Evolutionary conservation across 2,113 vertebrate genomes (phyloP), one percentile per base, ranked within the genome.

Genomic region (Pelmatolapia mariae): DNA sequence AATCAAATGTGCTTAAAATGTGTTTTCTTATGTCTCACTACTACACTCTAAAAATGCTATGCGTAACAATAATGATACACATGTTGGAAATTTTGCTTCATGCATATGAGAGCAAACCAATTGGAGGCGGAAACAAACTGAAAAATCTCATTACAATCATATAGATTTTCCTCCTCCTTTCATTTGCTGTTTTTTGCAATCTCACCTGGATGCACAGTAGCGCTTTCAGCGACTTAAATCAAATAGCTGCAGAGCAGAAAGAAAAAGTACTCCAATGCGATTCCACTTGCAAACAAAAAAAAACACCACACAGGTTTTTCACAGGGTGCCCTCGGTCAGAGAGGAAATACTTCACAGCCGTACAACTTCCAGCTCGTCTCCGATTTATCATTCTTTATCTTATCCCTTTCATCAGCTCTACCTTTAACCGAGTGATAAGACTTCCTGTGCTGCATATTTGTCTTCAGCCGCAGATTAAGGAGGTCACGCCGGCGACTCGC

Each of bases 301-400:
- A 36, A 43, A 4, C 36, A 24, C 13, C 24, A 47, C 71, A 50
- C 61, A 38, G 33, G 19, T 13, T 66, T 66, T 66, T 76, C 71
- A 50, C 71, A 78, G 71, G 50, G 12, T 24, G 29, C 26, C n/a
- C 5, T 4, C n/a, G n/a, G 19, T 54, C 43, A 18, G 22, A 73
- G 38, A 87, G 82, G 80, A 91, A 90, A 86, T 73, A 80, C 36
- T 79, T 66, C 38, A 24, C 15, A 56, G 56, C 33, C 12, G 8
- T 26, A 84, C 2, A 18, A 87, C 88, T 87, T 88, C 66, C 83
- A 87, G 36, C 59, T 91, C 31, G 66, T 68, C 68, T 52, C 68
- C n/a, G 33, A 88, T 88, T 88, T 68, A 89, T 93, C 89, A 80
- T 79, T 43, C 19, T 52, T 84, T 71, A 91, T 92, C 83, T 89